phyloP scores from a whole-genome alignment of 1,140 invertebrate species.

The Rhynchophorus ferrugineus region DNA sequence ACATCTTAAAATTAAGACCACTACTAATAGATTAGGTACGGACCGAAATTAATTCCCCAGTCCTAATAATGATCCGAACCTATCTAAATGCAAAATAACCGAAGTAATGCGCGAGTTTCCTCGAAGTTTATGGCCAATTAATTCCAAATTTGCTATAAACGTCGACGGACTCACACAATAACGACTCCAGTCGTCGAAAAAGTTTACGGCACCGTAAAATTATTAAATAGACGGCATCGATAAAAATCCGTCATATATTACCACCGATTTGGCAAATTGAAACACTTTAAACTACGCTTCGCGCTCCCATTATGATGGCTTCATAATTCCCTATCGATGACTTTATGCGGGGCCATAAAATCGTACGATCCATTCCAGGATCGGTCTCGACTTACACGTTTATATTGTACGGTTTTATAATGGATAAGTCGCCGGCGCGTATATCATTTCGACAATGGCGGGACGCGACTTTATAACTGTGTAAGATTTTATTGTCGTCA shows the following conservation, averaged over 20 bases:
- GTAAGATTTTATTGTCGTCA: no score
- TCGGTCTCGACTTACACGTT: not conserved
- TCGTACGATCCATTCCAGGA: slow-evolving; percentile 9
- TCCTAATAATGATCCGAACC: no score
- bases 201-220: slow-evolving; percentile 5
- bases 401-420: not conserved
- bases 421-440: not conserved
- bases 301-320: slow-evolving; percentile 8
- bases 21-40: no score
- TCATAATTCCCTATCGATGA: slow-evolving; percentile 24
- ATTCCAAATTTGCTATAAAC: not conserved
- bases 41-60: no score
- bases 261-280: slow-evolving; percentile 20
- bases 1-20: no score
- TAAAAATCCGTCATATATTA: slow-evolving; percentile 20
- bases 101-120: no score
- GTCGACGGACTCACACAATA: slow-evolving; percentile 1
- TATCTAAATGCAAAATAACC: no score
- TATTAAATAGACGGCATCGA: not conserved
- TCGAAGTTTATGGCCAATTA: no score
- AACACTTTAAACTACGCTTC: slow-evolving; percentile 10
- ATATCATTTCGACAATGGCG: not conserved
- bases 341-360: slow-evolving; percentile 27
- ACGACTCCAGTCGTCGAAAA: slow-evolving; percentile 1
- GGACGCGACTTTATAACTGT: not conserved